A percentile compares a stretch with the other conserved stretches of the same genome.
Evolutionary conservation across 2,113 vertebrate genomes (phyloP).

Genomic region (Camarhynchus parvulus): DNA sequence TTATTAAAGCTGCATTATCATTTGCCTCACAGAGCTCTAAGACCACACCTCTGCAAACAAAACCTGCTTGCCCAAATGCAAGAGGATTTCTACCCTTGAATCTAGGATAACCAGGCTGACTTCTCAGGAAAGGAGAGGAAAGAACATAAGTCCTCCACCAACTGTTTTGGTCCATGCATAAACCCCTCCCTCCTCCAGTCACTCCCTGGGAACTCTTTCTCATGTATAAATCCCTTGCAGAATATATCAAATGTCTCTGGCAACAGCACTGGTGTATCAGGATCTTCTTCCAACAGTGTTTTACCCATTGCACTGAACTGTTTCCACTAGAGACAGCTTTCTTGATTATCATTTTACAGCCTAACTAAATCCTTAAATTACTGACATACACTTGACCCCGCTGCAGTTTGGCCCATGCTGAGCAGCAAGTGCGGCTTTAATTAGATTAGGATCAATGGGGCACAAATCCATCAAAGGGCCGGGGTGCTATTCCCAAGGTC

Average conservation of each 20-base stretch:
- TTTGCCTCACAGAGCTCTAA: background rate
- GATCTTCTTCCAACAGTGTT: background rate
- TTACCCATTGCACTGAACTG: background rate
- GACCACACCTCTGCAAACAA: background rate
- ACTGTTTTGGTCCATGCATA: background rate
- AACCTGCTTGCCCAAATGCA: background rate
- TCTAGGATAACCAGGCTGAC: accelerated
- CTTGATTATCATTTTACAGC: background rate
- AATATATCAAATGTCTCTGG: background rate
- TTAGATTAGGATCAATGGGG: background rate
- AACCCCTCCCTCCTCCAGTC: background rate
- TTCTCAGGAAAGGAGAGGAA: background rate
- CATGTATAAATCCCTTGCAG: background rate
- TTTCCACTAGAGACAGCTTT: background rate
- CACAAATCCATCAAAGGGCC: background rate
- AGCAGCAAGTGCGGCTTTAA: background rate
- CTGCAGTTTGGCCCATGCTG: background rate
- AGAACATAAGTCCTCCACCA: background rate
- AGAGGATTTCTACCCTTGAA: background rate
- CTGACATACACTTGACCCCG: background rate
- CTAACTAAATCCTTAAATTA: background rate
- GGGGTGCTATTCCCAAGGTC: background rate
- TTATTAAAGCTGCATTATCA: background rate
- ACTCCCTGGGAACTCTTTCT: background rate
- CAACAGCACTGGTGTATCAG: background rate